Evolutionary conservation across 2,797 vertebrate genomes (phyloP).

Genomic region (Oophaga sylvatica): DNA sequence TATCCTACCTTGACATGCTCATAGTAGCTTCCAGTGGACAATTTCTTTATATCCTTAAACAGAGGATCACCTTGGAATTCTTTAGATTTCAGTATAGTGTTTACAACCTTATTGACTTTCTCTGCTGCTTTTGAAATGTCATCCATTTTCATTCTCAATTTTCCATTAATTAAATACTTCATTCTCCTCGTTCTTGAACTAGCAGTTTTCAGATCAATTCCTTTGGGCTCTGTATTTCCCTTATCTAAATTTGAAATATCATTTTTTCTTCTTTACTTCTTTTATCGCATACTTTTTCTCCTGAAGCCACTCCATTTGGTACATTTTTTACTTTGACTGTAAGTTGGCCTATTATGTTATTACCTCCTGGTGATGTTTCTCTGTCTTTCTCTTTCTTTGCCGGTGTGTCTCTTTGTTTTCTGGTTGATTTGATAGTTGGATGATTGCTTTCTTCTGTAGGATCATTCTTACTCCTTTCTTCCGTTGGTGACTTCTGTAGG

Average conservation of each 20-base stretch:
- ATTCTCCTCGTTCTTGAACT: background rate
- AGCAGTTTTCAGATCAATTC: background rate
- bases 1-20: conserved; percentile 73
- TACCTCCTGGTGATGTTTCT: background rate
- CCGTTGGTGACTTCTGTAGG: background rate
- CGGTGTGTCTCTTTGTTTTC: background rate
- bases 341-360: background rate
- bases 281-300: background rate
- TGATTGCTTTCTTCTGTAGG: background rate
- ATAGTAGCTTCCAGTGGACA: conserved; percentile 74
- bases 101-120: conserved; percentile 18
- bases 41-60: conserved; percentile 51
- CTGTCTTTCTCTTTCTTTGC: background rate
- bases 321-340: background rate
- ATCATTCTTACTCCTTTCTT: background rate
- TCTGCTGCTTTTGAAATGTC: conserved; percentile 21
- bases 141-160: conserved; percentile 12
- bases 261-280: too few relatives aligned
- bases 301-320: background rate
- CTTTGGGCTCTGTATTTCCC: background rate
- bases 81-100: conserved; percentile 36
- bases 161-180: background rate
- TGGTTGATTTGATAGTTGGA: background rate
- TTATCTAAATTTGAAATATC: background rate
- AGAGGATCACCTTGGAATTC: background rate